phyloP scores from a whole-genome alignment of 2,113 vertebrate genomes.

The Carassius carassius region DNA sequence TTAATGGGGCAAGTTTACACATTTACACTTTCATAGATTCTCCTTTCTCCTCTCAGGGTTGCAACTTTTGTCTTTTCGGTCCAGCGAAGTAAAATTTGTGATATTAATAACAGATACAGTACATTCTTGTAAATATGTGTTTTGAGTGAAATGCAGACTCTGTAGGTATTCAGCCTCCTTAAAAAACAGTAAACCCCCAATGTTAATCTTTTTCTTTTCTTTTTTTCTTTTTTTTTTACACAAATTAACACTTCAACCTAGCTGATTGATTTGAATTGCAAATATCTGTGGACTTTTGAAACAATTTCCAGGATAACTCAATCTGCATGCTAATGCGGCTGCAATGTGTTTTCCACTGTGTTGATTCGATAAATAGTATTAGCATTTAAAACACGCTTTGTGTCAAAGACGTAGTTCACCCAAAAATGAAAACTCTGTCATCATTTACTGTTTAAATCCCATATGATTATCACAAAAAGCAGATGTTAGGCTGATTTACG shows the following conservation, averaged over 20 bases:
- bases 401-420: neutral
- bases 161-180: neutral
- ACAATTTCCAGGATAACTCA: neutral
- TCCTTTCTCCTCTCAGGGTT: neutral
- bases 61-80: neutral
- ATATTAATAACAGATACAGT: neutral
- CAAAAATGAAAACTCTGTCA: neutral
- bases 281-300: conserved; percentile 32
- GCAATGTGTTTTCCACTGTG: neutral
- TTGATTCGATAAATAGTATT: neutral
- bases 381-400: neutral
- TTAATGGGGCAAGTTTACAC: neutral
- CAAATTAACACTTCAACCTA: neutral
- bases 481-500: neutral
- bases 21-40: neutral
- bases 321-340: conserved; percentile 10
- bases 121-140: neutral
- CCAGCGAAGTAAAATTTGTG: neutral
- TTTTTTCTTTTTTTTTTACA: neutral
- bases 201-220: neutral
- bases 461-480: neutral
- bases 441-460: neutral
- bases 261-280: conserved; percentile 30
- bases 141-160: neutral
- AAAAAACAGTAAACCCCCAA: neutral